phyloP scores from a whole-genome alignment of 2,797 vertebrate genomes.

The Gorsachius magnificus region DNA sequence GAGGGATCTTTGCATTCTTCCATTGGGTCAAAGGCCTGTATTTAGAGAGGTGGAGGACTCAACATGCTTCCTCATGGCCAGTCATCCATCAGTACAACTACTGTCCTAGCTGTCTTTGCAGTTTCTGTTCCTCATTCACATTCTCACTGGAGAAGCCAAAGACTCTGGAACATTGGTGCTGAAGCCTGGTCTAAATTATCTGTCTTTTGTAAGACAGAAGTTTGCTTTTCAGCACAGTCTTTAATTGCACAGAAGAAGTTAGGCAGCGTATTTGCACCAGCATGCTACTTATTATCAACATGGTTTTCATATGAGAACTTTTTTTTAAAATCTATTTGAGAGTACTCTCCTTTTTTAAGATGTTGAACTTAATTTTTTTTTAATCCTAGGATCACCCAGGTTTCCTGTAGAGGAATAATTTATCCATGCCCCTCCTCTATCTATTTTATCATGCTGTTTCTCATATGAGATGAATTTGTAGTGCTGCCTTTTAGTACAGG shows the following conservation, averaged over 20 bases:
- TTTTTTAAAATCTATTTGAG: neutral
- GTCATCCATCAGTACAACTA: neutral
- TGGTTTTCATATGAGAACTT: slow-evolving; percentile 24
- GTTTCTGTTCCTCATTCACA: neutral
- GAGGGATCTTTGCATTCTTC: neutral
- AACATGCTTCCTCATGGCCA: neutral
- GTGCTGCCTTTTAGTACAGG: neutral
- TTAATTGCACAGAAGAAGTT: slow-evolving; percentile 31
- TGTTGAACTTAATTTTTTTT: neutral
- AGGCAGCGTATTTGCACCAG: slow-evolving; percentile 39
- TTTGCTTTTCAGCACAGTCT: slow-evolving; percentile 49
- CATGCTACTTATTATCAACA: slow-evolving; percentile 22
- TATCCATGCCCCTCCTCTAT: neutral
- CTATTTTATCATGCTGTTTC: neutral
- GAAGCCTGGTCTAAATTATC: slow-evolving; percentile 54
- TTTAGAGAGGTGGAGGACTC: neutral
- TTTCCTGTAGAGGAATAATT: neutral
- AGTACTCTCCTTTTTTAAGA: neutral
- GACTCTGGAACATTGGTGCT: neutral
- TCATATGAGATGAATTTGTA: neutral
- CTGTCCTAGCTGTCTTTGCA: neutral
- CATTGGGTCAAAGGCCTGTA: neutral
- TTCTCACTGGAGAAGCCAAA: neutral
- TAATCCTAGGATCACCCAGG: neutral
- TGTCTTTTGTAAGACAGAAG: slow-evolving; percentile 45